These are phyloP conservation scores for Loris lydekkerianus DNA, from an alignment of 2,797 vertebrate genomes.

Conservation along the genomic window DNA sequence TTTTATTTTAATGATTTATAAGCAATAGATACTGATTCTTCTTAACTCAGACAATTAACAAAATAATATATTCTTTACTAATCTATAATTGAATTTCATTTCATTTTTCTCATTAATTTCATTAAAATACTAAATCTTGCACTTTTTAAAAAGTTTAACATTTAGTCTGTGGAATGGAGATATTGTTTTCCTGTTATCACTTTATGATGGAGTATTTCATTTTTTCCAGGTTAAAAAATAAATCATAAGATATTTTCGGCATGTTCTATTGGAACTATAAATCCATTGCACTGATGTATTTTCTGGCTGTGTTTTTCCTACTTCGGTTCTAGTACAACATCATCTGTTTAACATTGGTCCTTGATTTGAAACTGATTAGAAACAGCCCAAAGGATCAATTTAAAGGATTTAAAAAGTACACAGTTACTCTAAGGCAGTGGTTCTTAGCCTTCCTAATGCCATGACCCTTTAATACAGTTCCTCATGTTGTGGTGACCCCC, in stretches of 20 bases:
- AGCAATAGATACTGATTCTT: constrained; percentile 75
- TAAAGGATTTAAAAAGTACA: neutral
- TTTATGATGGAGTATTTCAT: constrained; percentile 76
- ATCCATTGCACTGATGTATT: constrained; percentile 65
- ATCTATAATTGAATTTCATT: constrained; percentile 84
- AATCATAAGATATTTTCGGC: constrained; percentile 68
- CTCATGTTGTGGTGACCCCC: too few species aligned
- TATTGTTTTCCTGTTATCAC: constrained; percentile 68
- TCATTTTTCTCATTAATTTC: constrained; percentile 81
- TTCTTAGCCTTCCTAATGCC: too few species aligned
- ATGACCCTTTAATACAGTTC: too few species aligned
- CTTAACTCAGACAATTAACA: constrained; percentile 73
- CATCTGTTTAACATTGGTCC: constrained; percentile 49
- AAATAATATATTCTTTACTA: constrained; percentile 85
- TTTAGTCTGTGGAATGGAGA: constrained; percentile 58
- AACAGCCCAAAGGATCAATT: neutral
- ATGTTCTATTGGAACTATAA: constrained; percentile 82
- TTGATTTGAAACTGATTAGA: constrained; percentile 63
- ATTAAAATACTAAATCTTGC: constrained; percentile 75
- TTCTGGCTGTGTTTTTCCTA: constrained; percentile 58
- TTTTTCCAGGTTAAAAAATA: constrained; percentile 76
- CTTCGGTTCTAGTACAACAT: neutral
- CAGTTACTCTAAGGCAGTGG: neutral
- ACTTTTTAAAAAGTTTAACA: constrained; percentile 75
- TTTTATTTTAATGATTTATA: constrained; percentile 87